Percentiles rank a stretch among this genome's conserved stretches.
Evolutionary conservation across 2,888 invertebrate species (phyloP).

Genomic region (Erannis defoliaria): DNA sequence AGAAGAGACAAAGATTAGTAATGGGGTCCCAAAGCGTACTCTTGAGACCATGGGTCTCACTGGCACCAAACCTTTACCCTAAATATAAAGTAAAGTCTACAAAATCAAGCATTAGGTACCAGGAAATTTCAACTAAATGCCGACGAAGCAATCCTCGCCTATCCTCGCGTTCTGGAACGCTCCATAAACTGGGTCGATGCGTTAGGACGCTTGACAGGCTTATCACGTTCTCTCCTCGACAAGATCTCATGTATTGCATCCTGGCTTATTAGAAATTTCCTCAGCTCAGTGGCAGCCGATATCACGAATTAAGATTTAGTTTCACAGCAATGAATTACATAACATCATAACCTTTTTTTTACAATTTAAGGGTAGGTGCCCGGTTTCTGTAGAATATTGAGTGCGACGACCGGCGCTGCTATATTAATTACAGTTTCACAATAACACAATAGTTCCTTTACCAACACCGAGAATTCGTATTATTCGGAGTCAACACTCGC

Average conservation of each 20-base stretch:
- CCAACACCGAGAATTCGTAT: slow-evolving; percentile 33
- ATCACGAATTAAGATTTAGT: no score
- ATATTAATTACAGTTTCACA: slow-evolving; percentile 13
- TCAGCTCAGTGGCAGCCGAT: no score
- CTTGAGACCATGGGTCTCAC: no score
- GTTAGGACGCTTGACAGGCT: slow-evolving; percentile 35
- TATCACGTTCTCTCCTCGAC: slow-evolving; percentile 39
- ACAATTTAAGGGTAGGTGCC: no score
- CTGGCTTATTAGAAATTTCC: slow-evolving; percentile 11
- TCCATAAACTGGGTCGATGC: slow-evolving; percentile 39
- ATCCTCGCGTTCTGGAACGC: slow-evolving; percentile 17
- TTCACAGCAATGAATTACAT: no score
- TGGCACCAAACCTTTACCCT: no score
- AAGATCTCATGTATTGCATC: slow-evolving; percentile 34
- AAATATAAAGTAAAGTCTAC: no score
- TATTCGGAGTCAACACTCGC: slow-evolving; percentile 53
- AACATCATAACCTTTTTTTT: no score
- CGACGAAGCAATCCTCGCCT: slow-evolving; percentile 15
- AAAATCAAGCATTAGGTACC: background rate
- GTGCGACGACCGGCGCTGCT: no score
- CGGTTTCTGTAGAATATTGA: no score
- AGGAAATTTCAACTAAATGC: slow-evolving; percentile 18
- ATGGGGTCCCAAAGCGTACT: no score
- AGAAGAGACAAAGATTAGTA: no score
- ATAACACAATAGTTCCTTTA: slow-evolving; percentile 13